Conservation (phyloP, 1,140 invertebrate species). For the Cotesia chilonis region DNA sequence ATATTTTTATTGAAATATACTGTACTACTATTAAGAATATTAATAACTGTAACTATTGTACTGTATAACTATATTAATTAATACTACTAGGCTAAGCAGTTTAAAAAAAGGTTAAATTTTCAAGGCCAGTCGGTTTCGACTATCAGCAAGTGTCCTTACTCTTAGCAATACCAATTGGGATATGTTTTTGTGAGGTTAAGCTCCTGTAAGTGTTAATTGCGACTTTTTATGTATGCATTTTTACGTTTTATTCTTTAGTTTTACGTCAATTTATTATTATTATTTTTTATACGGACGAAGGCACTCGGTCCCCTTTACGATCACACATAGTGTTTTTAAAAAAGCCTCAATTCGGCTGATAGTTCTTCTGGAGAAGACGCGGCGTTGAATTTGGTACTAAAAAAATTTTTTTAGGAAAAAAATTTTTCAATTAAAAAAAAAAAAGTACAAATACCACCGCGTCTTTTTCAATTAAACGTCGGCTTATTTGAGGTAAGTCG, state of each 20-base stretch:
- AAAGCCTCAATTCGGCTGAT: neutral
- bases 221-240: neutral
- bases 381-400: too few species aligned
- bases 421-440: neutral
- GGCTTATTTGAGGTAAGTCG: slow-evolving; percentile 49
- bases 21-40: slow-evolving; percentile 17
- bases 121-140: slow-evolving; percentile 7
- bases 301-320: slow-evolving; percentile 66
- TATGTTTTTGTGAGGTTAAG: too few species aligned
- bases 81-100: neutral
- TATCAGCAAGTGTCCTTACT: slow-evolving; percentile 32
- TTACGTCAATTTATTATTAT: slow-evolving; percentile 48
- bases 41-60: slow-evolving; percentile 44
- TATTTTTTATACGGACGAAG: slow-evolving; percentile 50
- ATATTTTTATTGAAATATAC: slow-evolving; percentile 42
- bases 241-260: slow-evolving; percentile 43
- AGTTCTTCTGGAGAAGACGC: too few species aligned
- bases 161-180: too few species aligned
- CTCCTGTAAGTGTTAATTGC: neutral
- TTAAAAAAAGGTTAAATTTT: too few species aligned
- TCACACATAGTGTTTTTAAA: slow-evolving; percentile 57
- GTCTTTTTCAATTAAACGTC: too few species aligned
- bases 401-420: too few species aligned
- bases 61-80: too few species aligned
- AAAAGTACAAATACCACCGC: too few species aligned